Conservation (phyloP, 2,113 vertebrate genomes). For the Cavia aperea region DNA sequence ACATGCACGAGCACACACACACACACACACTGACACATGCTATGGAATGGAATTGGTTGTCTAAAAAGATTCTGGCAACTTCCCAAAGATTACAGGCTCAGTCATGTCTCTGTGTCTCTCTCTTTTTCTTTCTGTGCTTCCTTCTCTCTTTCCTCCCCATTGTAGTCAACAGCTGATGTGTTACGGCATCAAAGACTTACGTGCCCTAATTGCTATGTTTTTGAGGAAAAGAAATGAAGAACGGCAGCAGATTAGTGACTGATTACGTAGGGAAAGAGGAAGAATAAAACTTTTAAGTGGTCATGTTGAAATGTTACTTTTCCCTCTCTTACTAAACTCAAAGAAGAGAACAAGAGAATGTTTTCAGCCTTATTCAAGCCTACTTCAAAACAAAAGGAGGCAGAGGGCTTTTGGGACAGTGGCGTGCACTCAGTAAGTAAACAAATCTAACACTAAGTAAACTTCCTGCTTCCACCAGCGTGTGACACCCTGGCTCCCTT, state of each 20-base stretch:
- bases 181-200: constrained; percentile 66
- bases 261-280: constrained; percentile 41
- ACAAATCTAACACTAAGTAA: not conserved
- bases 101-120: constrained; percentile 54
- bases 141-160: constrained; percentile 51
- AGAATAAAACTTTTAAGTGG: constrained; percentile 46
- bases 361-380: constrained; percentile 13
- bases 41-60: constrained; percentile 47
- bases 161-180: constrained; percentile 77
- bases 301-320: not conserved
- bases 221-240: not conserved
- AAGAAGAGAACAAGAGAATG: constrained; percentile 46
- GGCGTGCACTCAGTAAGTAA: not conserved
- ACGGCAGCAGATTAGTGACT: not conserved
- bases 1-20: not conserved
- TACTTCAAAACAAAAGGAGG: not conserved
- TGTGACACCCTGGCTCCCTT: not conserved
- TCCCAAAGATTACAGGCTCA: constrained; percentile 76
- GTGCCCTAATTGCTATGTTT: constrained; percentile 44
- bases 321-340: constrained; percentile 7
- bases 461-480: not conserved
- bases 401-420: not conserved
- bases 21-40: too few relatives aligned
- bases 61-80: constrained; percentile 78
- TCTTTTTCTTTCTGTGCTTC: not conserved